Percentiles rank a stretch among this genome's conserved stretches.
phyloP scores from a whole-genome alignment of 2,888 invertebrate genomes.

The Tetragonula carbonaria region DNA sequence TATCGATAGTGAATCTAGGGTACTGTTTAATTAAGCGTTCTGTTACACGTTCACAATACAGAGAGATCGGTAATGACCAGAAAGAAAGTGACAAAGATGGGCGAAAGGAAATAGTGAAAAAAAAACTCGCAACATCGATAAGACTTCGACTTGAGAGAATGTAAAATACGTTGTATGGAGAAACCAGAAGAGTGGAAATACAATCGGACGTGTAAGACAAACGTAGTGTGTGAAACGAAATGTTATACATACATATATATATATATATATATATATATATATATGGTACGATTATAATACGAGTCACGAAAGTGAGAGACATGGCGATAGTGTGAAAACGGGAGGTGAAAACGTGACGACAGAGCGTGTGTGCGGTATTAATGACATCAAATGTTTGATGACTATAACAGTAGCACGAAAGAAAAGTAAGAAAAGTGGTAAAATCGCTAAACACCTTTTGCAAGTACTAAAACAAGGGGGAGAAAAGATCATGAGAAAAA shows the following conservation, averaged over 20 bases:
- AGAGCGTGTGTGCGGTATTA: slow-evolving; percentile 66
- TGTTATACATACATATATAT: slow-evolving; percentile 30
- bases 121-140: slow-evolving; percentile 65
- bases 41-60: slow-evolving; percentile 8
- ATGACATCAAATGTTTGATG: slow-evolving; percentile 48
- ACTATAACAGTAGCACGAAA: slow-evolving; percentile 54
- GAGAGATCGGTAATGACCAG: background rate
- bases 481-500: slow-evolving; percentile 25
- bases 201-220: slow-evolving; percentile 16
- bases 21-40: slow-evolving; percentile 20
- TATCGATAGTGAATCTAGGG: background rate
- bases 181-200: background rate
- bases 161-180: background rate
- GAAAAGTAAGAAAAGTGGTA: slow-evolving; percentile 31
- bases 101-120: slow-evolving; percentile 44
- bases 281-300: slow-evolving; percentile 17
- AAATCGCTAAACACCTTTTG: slow-evolving; percentile 65
- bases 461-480: slow-evolving; percentile 37
- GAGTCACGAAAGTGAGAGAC: slow-evolving; percentile 47
- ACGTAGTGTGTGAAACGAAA: slow-evolving; percentile 31
- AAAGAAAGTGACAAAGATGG: background rate
- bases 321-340: slow-evolving; percentile 41
- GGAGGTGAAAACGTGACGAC: slow-evolving; percentile 53
- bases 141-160: background rate
- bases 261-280: background rate